phyloP scores from a whole-genome alignment of 2,888 invertebrate genomes.

The Cistogaster globosa region DNA sequence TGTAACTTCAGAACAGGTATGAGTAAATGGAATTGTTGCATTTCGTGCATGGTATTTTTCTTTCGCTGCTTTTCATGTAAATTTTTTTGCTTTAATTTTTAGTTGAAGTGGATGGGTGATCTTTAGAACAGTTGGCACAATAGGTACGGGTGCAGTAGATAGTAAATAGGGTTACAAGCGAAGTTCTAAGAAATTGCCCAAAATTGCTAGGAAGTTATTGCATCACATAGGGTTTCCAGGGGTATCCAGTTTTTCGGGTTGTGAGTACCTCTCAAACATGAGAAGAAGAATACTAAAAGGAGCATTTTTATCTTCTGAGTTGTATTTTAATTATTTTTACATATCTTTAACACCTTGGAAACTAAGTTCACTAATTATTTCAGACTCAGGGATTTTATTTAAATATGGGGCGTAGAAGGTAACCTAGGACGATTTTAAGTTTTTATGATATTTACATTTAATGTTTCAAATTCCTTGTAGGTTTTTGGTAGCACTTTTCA shows the following conservation, averaged over 20 bases:
- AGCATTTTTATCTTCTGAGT: neutral
- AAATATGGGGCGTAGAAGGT: constrained; percentile 43
- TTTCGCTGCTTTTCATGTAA: too few species aligned
- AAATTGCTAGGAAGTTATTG: constrained; percentile 54
- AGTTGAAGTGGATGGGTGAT: neutral
- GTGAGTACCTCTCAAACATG: neutral
- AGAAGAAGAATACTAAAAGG: neutral
- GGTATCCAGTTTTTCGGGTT: constrained; percentile 3
- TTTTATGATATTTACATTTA: neutral
- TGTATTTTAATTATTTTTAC: neutral
- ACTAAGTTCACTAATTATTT: constrained; percentile 53
- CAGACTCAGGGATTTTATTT: constrained; percentile 20
- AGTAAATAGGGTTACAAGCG: neutral
- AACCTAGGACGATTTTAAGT: constrained; percentile 39
- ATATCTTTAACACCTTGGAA: constrained; percentile 43
- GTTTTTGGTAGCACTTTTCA: neutral
- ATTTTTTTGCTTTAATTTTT: neutral
- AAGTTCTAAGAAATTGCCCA: constrained; percentile 46
- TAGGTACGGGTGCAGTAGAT: too few species aligned
- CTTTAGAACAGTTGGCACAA: neutral
- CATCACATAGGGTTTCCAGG: constrained; percentile 65
- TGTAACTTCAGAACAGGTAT: too few species aligned
- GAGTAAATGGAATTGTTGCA: too few species aligned
- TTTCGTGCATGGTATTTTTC: too few species aligned
- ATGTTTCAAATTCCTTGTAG: too few species aligned